Percentiles rank a stretch among this genome's conserved stretches.
phyloP scores from a whole-genome alignment of 2,113 vertebrate genomes.

The Rallus limicola region DNA sequence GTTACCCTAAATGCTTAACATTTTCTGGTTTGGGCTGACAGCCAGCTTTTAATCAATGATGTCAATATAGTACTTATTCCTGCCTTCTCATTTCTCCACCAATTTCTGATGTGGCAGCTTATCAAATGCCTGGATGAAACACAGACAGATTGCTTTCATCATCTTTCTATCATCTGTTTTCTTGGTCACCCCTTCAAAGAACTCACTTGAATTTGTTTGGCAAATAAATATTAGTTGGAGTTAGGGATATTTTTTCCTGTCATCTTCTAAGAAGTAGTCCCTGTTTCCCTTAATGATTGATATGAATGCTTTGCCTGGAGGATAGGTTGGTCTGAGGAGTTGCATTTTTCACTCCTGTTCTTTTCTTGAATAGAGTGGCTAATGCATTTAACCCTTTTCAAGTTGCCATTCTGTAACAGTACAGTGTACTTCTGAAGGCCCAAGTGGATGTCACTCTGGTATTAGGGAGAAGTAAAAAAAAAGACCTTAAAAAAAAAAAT shows the following conservation, averaged over 20 bases:
- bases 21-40: neutral
- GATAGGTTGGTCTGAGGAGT: neutral
- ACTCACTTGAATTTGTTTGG: neutral
- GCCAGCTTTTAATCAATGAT: conserved; percentile 4
- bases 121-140: neutral
- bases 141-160: conserved; percentile 36
- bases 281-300: neutral
- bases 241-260: neutral
- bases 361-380: neutral
- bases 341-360: neutral
- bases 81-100: neutral
- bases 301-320: neutral
- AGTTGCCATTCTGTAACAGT: neutral
- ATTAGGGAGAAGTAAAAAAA: neutral
- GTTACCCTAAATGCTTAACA: neutral
- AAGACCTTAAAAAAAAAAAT: neutral
- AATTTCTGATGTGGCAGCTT: conserved; percentile 35
- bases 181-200: conserved; percentile 29
- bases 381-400: neutral
- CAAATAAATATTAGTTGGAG: neutral
- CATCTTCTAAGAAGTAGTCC: neutral
- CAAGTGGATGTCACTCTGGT: neutral
- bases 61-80: neutral
- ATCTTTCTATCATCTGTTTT: conserved; percentile 1
- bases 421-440: neutral